Evolutionary conservation across 2,888 invertebrate species (phyloP), one percentile per base, ranked within the genome.

Genomic region (Patella depressa): DNA sequence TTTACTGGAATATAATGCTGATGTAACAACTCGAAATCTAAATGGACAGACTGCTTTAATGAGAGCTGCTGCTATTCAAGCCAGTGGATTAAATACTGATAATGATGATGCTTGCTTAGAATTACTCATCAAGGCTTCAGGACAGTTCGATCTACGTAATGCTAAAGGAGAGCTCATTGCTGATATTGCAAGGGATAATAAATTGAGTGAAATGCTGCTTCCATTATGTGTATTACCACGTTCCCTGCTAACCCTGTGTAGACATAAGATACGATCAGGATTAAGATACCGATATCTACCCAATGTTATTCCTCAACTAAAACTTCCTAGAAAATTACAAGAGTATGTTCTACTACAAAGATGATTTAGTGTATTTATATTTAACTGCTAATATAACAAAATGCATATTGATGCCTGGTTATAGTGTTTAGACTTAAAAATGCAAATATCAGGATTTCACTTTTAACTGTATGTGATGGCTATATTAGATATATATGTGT

Each of bases 1-100:
- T n/a, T 84, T 91, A 11, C 80, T 91, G 70, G 88, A 90, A 29
- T 90, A 90, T 79, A 91, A 91, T 77, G 90, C 90, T 12, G 82
- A 83, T 55, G 84, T 89, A 12, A 85, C 88, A 75, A 80, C 82
- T 3, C 77, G 75, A n/a, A 91, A 90, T 81, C 76, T 83, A 3
- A 83, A 82, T 53, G 91, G 90, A 0, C 74, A 85, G 15, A 88
- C 87, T 0, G 89, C 91, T 0, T 73, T 91, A 7, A 81, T 84
- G 70, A 77, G 89, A 53, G 85, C 87, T 19, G 87, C 87, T 5
- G 81, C 82, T 73, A 83, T 90, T n/a, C 84, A 88, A 72, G 86
- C 86, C 2, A 85, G 85, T 65, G 91, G 90, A 15, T 82, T 91
- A 15, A 88, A 89, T 72, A 88, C 86, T 0, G 85, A 85, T 17